phyloP scores from a whole-genome alignment of 1,140 invertebrate species.

The Wasmannia auropunctata region DNA sequence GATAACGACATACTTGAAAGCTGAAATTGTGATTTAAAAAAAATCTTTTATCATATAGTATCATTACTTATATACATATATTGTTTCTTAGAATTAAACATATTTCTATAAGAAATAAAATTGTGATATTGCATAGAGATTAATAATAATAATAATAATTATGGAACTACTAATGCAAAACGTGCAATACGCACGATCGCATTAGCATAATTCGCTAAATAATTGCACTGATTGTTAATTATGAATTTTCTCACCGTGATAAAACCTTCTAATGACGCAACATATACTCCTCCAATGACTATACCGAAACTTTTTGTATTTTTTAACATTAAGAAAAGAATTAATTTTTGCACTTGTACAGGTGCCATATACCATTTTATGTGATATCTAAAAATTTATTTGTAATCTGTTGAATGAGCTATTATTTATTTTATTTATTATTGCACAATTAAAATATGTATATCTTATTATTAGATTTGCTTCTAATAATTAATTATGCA shows the following conservation, averaged over 20 bases:
- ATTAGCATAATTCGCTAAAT: constrained; percentile 2
- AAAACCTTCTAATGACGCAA: constrained; percentile 31
- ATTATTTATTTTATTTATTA: too few species aligned
- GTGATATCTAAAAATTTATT: constrained; percentile 18
- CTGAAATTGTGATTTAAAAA: constrained; percentile 7
- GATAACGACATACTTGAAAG: constrained; percentile 31
- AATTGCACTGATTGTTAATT: not conserved
- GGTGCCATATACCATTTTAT: constrained; percentile 9
- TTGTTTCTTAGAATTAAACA: not conserved
- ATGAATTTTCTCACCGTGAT: constrained; percentile 17
- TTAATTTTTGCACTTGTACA: constrained; percentile 28
- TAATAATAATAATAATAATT: not conserved
- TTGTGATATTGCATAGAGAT: not conserved
- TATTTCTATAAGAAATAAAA: not conserved
- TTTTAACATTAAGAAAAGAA: constrained; percentile 26
- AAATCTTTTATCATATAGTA: not conserved
- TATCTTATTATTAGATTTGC: not conserved
- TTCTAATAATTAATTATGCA: not conserved
- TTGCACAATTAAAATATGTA: not conserved
- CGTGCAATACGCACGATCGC: not conserved
- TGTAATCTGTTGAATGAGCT: not conserved
- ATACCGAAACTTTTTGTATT: not conserved
- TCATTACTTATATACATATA: not conserved
- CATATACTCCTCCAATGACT: constrained; percentile 20
- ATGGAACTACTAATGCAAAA: not conserved